phyloP scores from a whole-genome alignment of 2,113 vertebrate species.

The Phalacrocorax brasilianus region DNA sequence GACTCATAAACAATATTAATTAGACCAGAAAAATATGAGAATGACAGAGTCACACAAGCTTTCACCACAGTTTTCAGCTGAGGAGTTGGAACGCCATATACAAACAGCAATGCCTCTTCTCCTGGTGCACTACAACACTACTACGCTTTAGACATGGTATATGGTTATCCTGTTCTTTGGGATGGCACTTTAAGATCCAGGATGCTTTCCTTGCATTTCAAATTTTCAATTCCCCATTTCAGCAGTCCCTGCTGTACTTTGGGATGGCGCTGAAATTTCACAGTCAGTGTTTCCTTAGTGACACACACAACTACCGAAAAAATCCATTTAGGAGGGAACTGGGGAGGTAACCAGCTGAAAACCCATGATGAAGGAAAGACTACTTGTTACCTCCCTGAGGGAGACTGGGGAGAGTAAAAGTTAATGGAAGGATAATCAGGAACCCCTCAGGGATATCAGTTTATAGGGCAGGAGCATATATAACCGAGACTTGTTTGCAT shows the following conservation, averaged over 20 bases:
- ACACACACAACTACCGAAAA: not conserved
- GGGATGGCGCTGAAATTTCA: not conserved
- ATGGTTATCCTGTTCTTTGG: not conserved
- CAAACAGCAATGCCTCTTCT: not conserved
- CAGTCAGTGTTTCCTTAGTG: not conserved
- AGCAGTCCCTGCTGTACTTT: not conserved
- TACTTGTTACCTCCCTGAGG: not conserved
- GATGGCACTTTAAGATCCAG: not conserved
- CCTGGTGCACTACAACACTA: not conserved
- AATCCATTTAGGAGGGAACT: not conserved
- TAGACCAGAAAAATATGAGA: not conserved
- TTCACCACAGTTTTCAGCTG: not conserved
- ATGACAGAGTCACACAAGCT: not conserved
- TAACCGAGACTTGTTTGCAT: constrained; percentile 45
- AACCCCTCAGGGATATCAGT: constrained; percentile 42
- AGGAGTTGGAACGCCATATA: not conserved
- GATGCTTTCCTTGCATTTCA: not conserved
- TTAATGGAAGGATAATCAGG: constrained; percentile 56
- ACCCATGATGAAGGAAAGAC: not conserved
- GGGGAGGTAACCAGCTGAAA: constrained; percentile 26
- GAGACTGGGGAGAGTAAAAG: not conserved
- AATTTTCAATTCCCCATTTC: not conserved
- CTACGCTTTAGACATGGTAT: accelerated
- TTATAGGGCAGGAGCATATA: constrained; percentile 36
- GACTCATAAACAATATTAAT: not conserved